Base-by-base conservation (phyloP, 53 echinoderm and acorn worm genomes). In the Mesocentrotus franciscanus region DNA sequence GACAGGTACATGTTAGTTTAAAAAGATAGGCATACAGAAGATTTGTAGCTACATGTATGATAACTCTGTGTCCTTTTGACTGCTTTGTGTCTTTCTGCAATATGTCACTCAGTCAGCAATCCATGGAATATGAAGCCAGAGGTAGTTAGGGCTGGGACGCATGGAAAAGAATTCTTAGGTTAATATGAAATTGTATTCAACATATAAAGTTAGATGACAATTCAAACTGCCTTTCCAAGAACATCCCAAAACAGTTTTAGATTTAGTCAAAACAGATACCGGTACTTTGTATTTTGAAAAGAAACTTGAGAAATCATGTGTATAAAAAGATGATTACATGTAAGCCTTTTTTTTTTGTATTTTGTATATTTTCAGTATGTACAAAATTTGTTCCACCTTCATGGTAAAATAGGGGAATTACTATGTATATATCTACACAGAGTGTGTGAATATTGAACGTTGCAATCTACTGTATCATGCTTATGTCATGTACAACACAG, bases 361-460 rank as follows among this genome's bases (percentile, higher is more conserved):
- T 55, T 83, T 24, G 42, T 83, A 8, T 83, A 39, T 17, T 84
- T 84, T 58, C 42, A 42, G 15, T 87, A 34, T 84, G 8, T 26
- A 57, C 56, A 39, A 87, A 87, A 57, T 3, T 5, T 87, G 87
- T 57, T n/a, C 12, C 10, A 42, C 14, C 58, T 27, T 58, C 13
- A 26, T 87, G 12, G 56, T 58, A 57, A 87, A 87, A 66, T n/a
- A 87, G 22, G 9, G 14, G 27, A 56, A 57, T 87, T 87, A 13
- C n/a, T 87, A 13, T 87, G 58, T 87, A n/a, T n/a, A 58, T 58
- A 87, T 55, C 14, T 29, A n/a, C 26, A 57, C 58, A n/a, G 58
- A 22, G 84, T 87, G 58, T 87, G 58, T 87, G 87, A 87, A 87
- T 87, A 56, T 1, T n/a, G 27, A 87, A 26, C 11, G 87, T 81